Percentiles rank a stretch among this genome's conserved stretches.
These are phyloP conservation scores for Caranx ignobilis DNA, from an alignment of 2,113 vertebrate species.

Conservation along the genomic window DNA sequence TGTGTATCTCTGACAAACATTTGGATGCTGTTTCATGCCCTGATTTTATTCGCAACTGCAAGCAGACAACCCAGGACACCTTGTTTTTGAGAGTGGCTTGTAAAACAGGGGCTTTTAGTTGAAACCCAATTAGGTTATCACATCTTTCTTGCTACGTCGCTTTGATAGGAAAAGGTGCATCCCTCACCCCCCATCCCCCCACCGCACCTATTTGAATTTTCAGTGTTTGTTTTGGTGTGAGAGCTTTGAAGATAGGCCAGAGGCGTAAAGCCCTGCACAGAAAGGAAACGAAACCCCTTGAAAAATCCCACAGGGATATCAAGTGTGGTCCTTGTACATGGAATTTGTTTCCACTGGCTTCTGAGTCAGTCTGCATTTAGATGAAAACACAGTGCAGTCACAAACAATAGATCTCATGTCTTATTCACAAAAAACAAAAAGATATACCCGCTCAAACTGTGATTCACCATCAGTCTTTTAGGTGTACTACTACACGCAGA, in stretches of 20 bases:
- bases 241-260: slow-evolving; percentile 60
- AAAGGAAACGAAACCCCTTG: slow-evolving; percentile 19
- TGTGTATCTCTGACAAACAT: slow-evolving; percentile 37
- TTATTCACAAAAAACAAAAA: slow-evolving; percentile 7
- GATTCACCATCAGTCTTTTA: slow-evolving; percentile 44
- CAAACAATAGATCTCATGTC: slow-evolving; percentile 54
- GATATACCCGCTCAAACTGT: neutral
- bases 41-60: slow-evolving; percentile 33
- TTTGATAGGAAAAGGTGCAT: slow-evolving; percentile 29
- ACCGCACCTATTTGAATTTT: slow-evolving; percentile 36
- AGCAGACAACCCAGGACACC: slow-evolving; percentile 37
- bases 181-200: neutral
- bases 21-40: slow-evolving; percentile 14
- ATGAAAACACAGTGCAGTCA: slow-evolving; percentile 48
- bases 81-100: slow-evolving; percentile 20
- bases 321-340: slow-evolving; percentile 47
- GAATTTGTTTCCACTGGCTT: slow-evolving; percentile 28
- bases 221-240: slow-evolving; percentile 54
- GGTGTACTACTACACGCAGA: neutral
- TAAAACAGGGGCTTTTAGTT: slow-evolving; percentile 3
- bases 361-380: slow-evolving; percentile 53
- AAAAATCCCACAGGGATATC: slow-evolving; percentile 36
- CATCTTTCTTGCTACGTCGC: slow-evolving; percentile 12
- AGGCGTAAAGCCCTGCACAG: neutral
- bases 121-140: slow-evolving; percentile 38